phyloP scores from a whole-genome alignment of 2,797 vertebrate genomes.

The Amblyopsis hoosieri region DNA sequence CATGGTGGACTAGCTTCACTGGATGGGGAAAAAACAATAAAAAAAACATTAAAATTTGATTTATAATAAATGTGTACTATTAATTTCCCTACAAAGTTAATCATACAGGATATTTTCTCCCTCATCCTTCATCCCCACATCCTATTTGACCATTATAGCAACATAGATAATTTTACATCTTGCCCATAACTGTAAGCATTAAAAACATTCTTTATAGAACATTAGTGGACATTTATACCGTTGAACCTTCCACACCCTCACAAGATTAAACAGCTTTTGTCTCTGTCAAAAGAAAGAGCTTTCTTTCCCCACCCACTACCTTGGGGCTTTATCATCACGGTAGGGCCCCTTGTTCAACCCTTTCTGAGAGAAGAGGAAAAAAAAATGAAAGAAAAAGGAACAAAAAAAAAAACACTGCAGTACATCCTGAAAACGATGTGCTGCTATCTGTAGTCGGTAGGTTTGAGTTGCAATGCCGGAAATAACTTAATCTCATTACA shows the following conservation, averaged over 20 bases:
- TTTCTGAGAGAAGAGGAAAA: not conserved
- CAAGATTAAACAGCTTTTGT: conserved; percentile 29
- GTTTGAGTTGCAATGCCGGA: conserved; percentile 23
- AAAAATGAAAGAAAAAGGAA: not conserved
- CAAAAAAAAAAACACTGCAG: conserved; percentile 3
- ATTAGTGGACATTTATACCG: not conserved
- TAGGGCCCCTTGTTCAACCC: conserved; percentile 27
- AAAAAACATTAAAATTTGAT: conserved; percentile 24
- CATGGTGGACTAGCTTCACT: conserved; percentile 90
- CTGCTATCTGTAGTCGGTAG: conserved; percentile 5
- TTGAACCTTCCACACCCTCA: conserved; percentile 40
- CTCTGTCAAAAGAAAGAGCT: conserved; percentile 48
- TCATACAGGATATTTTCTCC: too few species aligned
- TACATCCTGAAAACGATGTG: conserved; percentile 21
- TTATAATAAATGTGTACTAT: too few species aligned
- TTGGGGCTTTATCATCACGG: conserved; percentile 47
- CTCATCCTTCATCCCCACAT: too few species aligned
- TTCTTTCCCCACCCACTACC: conserved; percentile 50
- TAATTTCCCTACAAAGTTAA: too few species aligned
- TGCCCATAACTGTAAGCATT: not conserved
- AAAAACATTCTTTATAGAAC: not conserved
- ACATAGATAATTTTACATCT: not conserved
- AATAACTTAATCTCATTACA: conserved; percentile 60
- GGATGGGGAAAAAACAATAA: conserved; percentile 78
- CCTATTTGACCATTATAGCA: too few species aligned